phyloP scores from a whole-genome alignment of 1,140 invertebrate species.

The Conus ventricosus region DNA sequence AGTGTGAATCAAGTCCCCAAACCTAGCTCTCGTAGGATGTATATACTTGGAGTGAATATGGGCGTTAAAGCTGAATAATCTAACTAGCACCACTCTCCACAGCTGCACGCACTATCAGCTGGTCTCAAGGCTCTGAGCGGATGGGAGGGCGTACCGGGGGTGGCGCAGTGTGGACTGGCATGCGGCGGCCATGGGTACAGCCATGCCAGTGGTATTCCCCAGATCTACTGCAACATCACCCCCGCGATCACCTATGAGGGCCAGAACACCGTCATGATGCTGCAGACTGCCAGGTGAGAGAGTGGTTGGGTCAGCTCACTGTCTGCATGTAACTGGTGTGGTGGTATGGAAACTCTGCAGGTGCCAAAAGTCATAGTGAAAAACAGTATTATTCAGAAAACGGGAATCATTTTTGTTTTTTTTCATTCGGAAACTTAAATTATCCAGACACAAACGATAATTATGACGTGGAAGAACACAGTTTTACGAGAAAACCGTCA shows the following conservation, averaged over 20 bases:
- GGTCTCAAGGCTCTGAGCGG: conserved; percentile 92
- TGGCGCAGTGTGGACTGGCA: conserved; percentile 87
- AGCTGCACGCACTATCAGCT: conserved; percentile 90
- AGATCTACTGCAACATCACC: conserved; percentile 86
- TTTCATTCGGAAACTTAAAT: too few relatives aligned
- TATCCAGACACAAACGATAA: too few relatives aligned
- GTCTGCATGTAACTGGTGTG: too few relatives aligned
- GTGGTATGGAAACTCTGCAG: too few relatives aligned
- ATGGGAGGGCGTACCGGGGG: conserved; percentile 81
- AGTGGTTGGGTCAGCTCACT: background rate
- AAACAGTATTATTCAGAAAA: too few relatives aligned
- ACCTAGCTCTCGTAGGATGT: too few relatives aligned
- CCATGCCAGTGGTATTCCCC: conserved; percentile 88
- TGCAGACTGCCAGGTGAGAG: conserved; percentile 88
- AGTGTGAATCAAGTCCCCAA: too few relatives aligned
- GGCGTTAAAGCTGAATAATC: too few relatives aligned
- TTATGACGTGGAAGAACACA: too few relatives aligned
- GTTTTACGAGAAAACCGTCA: too few relatives aligned
- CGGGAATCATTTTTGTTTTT: too few relatives aligned
- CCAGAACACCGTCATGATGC: conserved; percentile 92
- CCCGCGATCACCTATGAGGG: conserved; percentile 95
- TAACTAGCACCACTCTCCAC: background rate
- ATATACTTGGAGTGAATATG: background rate
- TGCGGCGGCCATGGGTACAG: conserved; percentile 97
- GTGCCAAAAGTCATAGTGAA: too few relatives aligned